Conservation (phyloP, 2,888 invertebrate genomes). For the Ornithoptera priamus region DNA sequence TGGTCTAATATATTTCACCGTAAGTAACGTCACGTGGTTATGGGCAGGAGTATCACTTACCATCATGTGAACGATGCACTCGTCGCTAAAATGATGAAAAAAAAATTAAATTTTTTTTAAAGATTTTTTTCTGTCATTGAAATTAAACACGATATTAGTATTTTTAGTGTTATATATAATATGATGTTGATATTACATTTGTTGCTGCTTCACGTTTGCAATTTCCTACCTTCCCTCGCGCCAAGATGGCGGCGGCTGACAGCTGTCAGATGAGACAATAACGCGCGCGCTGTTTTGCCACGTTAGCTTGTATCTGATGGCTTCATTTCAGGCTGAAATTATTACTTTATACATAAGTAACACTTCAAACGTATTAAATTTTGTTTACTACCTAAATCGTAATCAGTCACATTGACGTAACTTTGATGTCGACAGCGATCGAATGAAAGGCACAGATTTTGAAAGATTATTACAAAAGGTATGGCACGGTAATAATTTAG, state of each 20-base stretch:
- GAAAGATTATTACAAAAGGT: not conserved
- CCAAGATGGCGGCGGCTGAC: constrained; percentile 21
- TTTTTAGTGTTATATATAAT: not conserved
- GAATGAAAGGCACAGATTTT: not conserved
- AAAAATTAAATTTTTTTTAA: too few species aligned
- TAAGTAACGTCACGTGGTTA: too few species aligned
- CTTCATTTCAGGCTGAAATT: constrained; percentile 7
- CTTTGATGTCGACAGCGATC: not conserved
- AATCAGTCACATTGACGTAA: not conserved
- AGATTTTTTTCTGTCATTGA: not conserved
- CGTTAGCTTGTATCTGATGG: constrained; percentile 4
- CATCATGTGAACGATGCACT: too few species aligned
- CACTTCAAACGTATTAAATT: not conserved
- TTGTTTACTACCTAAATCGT: not conserved
- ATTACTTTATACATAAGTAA: not conserved
- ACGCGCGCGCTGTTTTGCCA: constrained; percentile 9
- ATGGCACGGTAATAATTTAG: too few species aligned
- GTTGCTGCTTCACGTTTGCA: constrained; percentile 9
- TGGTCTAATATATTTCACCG: too few species aligned
- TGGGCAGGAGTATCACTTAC: too few species aligned
- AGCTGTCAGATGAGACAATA: constrained; percentile 23
- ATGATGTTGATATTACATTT: not conserved
- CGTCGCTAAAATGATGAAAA: too few species aligned
- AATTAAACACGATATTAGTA: not conserved
- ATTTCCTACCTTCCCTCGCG: constrained; percentile 17